Evolutionary conservation across 2,113 vertebrate genomes (phyloP).

Genomic region (Nematolebias whitei): DNA sequence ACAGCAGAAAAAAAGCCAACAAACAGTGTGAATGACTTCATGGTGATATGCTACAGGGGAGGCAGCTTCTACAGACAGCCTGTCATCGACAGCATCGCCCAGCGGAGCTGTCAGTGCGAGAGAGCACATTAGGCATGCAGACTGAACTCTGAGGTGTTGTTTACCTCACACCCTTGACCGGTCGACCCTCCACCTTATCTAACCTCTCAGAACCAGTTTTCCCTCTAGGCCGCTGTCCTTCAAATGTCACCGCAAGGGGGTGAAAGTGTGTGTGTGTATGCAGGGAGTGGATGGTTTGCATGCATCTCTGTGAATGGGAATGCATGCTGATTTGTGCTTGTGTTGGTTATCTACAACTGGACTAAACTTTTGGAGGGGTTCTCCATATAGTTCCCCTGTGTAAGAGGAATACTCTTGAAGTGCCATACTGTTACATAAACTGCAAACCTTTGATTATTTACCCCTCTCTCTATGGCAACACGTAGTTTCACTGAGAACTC

Average conservation of each 20-base stretch:
- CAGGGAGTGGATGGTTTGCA: slow-evolving; percentile 1
- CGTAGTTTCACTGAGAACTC: slow-evolving; percentile 10
- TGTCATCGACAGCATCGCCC: slow-evolving; percentile 58
- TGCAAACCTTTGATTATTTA: slow-evolving; percentile 25
- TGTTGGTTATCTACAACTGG: slow-evolving; percentile 15
- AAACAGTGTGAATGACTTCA: slow-evolving; percentile 33
- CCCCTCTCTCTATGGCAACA: not conserved
- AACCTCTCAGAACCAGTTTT: slow-evolving; percentile 57
- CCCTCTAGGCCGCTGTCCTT: slow-evolving; percentile 62
- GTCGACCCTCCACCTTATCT: slow-evolving; percentile 49
- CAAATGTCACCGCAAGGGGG: slow-evolving; percentile 64
- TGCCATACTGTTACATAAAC: slow-evolving; percentile 17
- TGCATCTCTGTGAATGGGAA: slow-evolving; percentile 3
- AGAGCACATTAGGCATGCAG: slow-evolving; percentile 68
- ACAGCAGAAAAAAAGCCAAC: slow-evolving; percentile 42
- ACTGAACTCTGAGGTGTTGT: slow-evolving; percentile 73
- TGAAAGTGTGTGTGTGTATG: slow-evolving; percentile 22
- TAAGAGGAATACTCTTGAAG: slow-evolving; percentile 6
- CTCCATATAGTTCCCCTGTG: slow-evolving; percentile 1
- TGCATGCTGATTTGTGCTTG: not conserved
- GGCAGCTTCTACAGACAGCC: slow-evolving; percentile 61
- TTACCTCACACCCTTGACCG: slow-evolving; percentile 63
- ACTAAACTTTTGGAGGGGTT: slow-evolving; percentile 10
- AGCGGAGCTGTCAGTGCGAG: slow-evolving; percentile 45
- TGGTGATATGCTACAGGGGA: slow-evolving; percentile 41